Percentiles rank a stretch among this genome's conserved stretches.
These are phyloP conservation scores for Holcopasites calliopsidis DNA, from an alignment of 1,140 invertebrate genomes.

Conservation along the genomic window DNA sequence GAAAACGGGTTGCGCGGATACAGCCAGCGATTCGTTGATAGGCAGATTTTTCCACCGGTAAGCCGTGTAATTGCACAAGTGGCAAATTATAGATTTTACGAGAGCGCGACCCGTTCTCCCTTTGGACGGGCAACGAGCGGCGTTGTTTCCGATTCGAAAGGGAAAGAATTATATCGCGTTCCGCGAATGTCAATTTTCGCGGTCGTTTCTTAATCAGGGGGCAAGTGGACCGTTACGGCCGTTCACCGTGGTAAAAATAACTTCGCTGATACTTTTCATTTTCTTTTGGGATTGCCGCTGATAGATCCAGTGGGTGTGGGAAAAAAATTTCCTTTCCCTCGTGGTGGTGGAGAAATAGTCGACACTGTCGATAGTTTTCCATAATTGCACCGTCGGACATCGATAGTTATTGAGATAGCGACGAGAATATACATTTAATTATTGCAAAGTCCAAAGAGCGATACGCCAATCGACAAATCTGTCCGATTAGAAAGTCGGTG, in stretches of 20 bases:
- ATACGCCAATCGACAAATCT: too few species aligned
- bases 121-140: too few species aligned
- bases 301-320: not conserved
- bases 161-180: not conserved
- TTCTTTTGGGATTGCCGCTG: not conserved
- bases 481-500: not conserved
- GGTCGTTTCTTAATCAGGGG: not conserved
- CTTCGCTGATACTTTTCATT: not conserved
- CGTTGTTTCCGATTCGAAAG: conserved; percentile 15
- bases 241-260: not conserved
- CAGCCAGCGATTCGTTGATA: conserved; percentile 22
- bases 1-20: conserved; percentile 21
- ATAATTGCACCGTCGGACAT: too few species aligned
- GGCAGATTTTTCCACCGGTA: conserved; percentile 1
- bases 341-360: too few species aligned
- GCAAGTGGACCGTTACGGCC: not conserved
- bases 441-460: too few species aligned
- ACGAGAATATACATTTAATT: too few species aligned
- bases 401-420: too few species aligned
- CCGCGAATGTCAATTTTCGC: not conserved
- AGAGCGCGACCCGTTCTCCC: not conserved
- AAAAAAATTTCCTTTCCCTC: not conserved
- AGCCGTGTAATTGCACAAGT: conserved; percentile 15
- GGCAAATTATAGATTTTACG: conserved; percentile 30
- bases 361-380: too few species aligned